A percentile compares a stretch with the other conserved stretches of the same genome.
phyloP scores from a whole-genome alignment of 2,113 vertebrate species.

The Alouatta palliata region DNA sequence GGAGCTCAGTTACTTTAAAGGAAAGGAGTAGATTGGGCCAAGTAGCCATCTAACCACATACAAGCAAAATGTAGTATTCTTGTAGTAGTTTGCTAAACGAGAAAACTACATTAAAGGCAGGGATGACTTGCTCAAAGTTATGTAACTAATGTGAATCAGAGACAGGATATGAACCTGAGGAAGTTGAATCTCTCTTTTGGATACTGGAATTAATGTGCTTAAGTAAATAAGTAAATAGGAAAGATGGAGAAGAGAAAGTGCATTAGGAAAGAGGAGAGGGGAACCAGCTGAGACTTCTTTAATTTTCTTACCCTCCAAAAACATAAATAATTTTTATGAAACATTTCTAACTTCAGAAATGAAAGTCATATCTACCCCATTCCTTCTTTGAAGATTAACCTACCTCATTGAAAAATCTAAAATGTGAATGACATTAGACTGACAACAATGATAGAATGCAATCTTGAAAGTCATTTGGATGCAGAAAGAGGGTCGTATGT shows the following conservation, averaged over 20 bases:
- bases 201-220: background rate
- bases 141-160: background rate
- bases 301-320: background rate
- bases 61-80: background rate
- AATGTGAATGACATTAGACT: background rate
- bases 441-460: background rate
- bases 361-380: background rate
- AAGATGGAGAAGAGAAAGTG: rapidly evolving
- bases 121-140: background rate
- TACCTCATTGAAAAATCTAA: background rate
- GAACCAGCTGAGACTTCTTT: background rate
- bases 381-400: background rate
- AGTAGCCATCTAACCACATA: background rate
- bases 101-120: background rate
- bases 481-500: background rate
- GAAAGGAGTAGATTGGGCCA: background rate
- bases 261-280: background rate
- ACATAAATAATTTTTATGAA: background rate
- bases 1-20: background rate
- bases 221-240: background rate
- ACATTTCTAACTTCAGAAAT: background rate
- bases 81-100: background rate
- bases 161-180: background rate
- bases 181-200: background rate
- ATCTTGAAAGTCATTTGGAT: background rate